A percentile compares a stretch with the other conserved stretches of the same genome.
Conservation (phyloP, 1,140 invertebrate species). For the Oreohelix idahoensis region DNA sequence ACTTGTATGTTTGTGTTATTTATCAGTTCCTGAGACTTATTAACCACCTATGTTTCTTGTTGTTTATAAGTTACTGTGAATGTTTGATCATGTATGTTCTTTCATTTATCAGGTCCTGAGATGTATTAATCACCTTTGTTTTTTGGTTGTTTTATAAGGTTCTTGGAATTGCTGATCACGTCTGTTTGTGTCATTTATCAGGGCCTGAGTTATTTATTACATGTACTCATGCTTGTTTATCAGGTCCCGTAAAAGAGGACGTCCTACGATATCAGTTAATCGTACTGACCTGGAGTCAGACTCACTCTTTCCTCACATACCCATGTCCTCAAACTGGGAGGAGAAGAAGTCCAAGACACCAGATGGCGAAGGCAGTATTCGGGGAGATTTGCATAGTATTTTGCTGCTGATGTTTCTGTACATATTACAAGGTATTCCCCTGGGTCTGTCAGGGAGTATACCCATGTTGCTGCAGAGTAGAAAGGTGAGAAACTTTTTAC, state of each 20-base stretch:
- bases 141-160: too few relatives aligned
- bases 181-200: too few relatives aligned
- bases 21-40: too few relatives aligned
- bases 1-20: too few relatives aligned
- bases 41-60: too few relatives aligned
- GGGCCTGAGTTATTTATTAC: too few relatives aligned
- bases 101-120: too few relatives aligned
- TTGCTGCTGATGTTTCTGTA: slow-evolving; percentile 92
- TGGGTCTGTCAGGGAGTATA: slow-evolving; percentile 92
- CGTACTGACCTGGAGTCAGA: slow-evolving; percentile 46
- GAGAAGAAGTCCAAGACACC: slow-evolving; percentile 5
- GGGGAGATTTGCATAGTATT: slow-evolving; percentile 76
- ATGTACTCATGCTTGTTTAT: too few relatives aligned
- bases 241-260: slow-evolving; percentile 24
- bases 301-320: slow-evolving; percentile 52
- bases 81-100: too few relatives aligned
- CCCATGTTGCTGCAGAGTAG: slow-evolving; percentile 95
- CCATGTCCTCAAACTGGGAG: slow-evolving; percentile 26
- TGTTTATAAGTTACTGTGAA: too few relatives aligned
- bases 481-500: slow-evolving; percentile 71
- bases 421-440: slow-evolving; percentile 91
- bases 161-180: too few relatives aligned
- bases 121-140: too few relatives aligned
- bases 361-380: slow-evolving; percentile 31
- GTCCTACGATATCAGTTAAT: slow-evolving; percentile 34